A percentile compares a stretch with the other conserved stretches of the same genome.
Conservation (phyloP, 2,113 vertebrate species). For the Etia nguti region DNA sequence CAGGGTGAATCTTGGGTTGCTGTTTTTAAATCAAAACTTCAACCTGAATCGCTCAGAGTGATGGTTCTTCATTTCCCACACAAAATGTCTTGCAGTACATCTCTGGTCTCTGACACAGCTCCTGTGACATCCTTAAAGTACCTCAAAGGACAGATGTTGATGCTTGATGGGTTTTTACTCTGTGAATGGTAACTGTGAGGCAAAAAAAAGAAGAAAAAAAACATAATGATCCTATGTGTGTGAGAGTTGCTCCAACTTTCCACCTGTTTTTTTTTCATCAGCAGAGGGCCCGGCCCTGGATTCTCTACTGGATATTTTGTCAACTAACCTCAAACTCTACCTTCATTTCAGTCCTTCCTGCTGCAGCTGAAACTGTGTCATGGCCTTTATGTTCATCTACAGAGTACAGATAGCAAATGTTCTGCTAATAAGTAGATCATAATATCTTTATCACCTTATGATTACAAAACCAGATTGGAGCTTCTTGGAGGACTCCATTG, state of each 20-base stretch:
- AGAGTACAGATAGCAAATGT: neutral
- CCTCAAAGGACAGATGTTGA: neutral
- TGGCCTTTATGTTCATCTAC: neutral
- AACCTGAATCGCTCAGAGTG: neutral
- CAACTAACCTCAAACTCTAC: neutral
- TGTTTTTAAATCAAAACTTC: neutral
- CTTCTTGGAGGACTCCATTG: neutral
- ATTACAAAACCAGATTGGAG: neutral
- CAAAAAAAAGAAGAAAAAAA: accelerated
- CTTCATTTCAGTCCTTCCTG: neutral
- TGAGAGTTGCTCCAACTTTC: neutral
- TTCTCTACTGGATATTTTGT: neutral
- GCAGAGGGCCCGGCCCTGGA: neutral
- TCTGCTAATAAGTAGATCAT: neutral
- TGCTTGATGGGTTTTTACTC: neutral
- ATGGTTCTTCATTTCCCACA: neutral
- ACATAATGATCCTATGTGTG: neutral
- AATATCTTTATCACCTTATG: neutral
- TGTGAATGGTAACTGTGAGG: neutral
- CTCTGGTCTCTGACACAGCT: neutral
- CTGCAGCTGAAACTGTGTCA: neutral
- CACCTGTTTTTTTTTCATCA: neutral
- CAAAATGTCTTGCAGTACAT: neutral
- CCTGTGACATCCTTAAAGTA: neutral
- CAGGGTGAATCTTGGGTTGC: neutral